Percentiles rank a stretch among this genome's conserved stretches.
Evolutionary conservation across 2,113 vertebrate genomes (phyloP).

Genomic region (Morone saxatilis): DNA sequence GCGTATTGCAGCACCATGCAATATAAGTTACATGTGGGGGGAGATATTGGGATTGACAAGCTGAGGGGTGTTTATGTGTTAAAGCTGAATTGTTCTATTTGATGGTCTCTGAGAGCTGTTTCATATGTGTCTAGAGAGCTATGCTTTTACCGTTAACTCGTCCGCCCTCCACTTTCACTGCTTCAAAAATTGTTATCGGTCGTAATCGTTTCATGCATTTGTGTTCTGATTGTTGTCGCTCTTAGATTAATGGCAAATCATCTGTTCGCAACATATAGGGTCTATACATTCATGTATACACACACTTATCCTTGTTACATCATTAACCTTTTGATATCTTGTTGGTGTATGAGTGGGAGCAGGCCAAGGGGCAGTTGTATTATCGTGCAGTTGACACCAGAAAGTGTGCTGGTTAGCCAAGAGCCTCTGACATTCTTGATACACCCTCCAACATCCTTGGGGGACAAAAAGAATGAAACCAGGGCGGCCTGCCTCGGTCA

Average conservation of each 20-base stretch:
- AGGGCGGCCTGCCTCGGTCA: constrained; percentile 63
- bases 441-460: constrained; percentile 76
- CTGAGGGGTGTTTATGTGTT: constrained; percentile 71
- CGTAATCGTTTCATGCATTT: constrained; percentile 48
- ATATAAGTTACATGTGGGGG: constrained; percentile 79
- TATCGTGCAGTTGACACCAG: constrained; percentile 74
- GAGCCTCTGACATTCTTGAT: constrained; percentile 75
- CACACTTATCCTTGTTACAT: not conserved
- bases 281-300: constrained; percentile 39
- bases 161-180: constrained; percentile 34
- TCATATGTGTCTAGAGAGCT: constrained; percentile 32
- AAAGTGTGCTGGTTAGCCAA: constrained; percentile 80
- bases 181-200: constrained; percentile 55
- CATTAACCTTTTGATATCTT: constrained; percentile 2
- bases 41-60: constrained; percentile 80
- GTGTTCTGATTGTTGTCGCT: constrained; percentile 24
- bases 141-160: constrained; percentile 32
- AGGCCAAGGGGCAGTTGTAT: constrained; percentile 56
- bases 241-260: constrained; percentile 12
- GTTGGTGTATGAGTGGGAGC: constrained; percentile 42
- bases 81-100: constrained; percentile 67
- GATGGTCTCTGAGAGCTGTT: constrained; percentile 53
- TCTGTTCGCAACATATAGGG: constrained; percentile 10
- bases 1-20: constrained; percentile 55
- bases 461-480: constrained; percentile 78